Conservation (phyloP, 2,797 vertebrate species). For the Meda fulgida region DNA sequence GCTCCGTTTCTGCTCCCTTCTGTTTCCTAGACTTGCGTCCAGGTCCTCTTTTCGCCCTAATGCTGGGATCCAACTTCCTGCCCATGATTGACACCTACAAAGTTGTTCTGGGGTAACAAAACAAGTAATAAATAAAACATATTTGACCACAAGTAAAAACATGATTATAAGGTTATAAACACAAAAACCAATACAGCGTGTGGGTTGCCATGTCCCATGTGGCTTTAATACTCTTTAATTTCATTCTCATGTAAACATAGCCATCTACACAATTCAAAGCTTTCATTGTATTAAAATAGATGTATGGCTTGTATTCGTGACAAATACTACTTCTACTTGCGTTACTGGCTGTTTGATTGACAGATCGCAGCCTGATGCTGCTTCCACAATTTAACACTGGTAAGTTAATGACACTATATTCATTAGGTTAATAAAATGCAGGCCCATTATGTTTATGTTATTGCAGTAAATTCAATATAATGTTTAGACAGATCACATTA, state of each 20-base stretch:
- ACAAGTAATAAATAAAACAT: not conserved
- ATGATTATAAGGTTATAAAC: too few relatives aligned
- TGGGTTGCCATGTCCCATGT: not conserved
- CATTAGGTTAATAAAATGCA: not conserved
- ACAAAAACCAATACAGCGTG: not conserved
- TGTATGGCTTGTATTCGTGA: not conserved
- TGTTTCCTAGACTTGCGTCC: conserved; percentile 92
- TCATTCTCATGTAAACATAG: not conserved
- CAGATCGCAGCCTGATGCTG: not conserved
- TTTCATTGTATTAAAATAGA: not conserved
- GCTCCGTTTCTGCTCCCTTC: conserved; percentile 89
- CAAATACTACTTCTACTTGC: not conserved
- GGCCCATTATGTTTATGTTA: not conserved
- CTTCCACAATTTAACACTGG: not conserved
- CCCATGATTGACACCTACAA: conserved; percentile 81
- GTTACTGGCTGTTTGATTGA: not conserved
- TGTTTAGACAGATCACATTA: not conserved
- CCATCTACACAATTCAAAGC: not conserved
- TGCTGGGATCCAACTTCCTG: conserved; percentile 88
- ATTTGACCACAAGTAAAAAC: not conserved
- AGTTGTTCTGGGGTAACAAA: conserved; percentile 26
- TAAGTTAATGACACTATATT: too few relatives aligned
- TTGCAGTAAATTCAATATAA: not conserved
- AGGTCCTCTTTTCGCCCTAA: conserved; percentile 86
- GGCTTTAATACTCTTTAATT: not conserved